Evolutionary conservation across 2,888 invertebrate genomes (phyloP).

Genomic region (Hecatera dysodea): DNA sequence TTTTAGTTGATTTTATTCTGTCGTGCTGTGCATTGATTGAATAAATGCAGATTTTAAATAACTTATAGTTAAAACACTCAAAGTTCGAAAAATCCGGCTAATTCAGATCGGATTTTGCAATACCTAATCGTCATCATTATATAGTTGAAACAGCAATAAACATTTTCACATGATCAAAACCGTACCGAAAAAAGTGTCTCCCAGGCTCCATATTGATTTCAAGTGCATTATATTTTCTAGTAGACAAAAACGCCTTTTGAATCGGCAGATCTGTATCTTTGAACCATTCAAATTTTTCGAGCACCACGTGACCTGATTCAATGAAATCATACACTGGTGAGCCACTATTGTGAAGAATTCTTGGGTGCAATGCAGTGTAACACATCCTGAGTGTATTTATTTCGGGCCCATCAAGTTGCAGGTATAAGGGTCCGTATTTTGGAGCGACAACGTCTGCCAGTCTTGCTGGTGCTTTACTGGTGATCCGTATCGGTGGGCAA

Average conservation of each 20-base stretch:
- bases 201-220: constrained; percentile 80
- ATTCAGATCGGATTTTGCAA: too few species aligned
- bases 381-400: constrained; percentile 76
- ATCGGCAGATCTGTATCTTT: constrained; percentile 73
- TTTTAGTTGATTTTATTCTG: too few species aligned
- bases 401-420: constrained; percentile 84
- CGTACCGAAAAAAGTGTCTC: constrained; percentile 84
- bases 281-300: constrained; percentile 86
- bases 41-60: too few species aligned
- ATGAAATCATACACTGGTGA: constrained; percentile 74
- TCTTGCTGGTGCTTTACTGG: constrained; percentile 69
- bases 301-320: constrained; percentile 79
- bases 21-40: too few species aligned
- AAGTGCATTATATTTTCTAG: constrained; percentile 78
- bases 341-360: constrained; percentile 78
- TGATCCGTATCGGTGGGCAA: constrained; percentile 72
- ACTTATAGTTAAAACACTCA: too few species aligned
- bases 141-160: too few species aligned
- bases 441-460: constrained; percentile 77
- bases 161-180: too few species aligned
- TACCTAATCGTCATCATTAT: too few species aligned
- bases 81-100: too few species aligned
- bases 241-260: constrained; percentile 75
- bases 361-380: constrained; percentile 78
- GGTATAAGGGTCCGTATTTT: constrained; percentile 80